A percentile compares a stretch with the other conserved stretches of the same genome.
Conservation (phyloP, 2,888 invertebrate species). For the Sussaba pulchella region DNA sequence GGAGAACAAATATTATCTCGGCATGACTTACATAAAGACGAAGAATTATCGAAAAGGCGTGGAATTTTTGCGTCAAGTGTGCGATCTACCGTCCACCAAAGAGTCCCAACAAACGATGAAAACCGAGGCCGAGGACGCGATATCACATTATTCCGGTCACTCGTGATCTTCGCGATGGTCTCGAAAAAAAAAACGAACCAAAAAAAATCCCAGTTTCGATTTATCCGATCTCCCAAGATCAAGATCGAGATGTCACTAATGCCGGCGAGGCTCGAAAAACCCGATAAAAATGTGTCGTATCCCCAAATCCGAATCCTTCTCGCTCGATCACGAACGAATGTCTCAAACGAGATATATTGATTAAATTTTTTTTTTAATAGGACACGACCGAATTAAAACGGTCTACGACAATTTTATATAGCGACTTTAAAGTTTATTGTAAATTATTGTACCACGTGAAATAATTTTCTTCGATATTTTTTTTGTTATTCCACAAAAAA, state of each 20-base stretch:
- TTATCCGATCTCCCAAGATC: neutral
- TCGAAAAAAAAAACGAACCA: conserved; percentile 13
- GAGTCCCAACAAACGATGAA: conserved; percentile 73
- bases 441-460: conserved; percentile 27
- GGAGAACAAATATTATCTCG: conserved; percentile 86
- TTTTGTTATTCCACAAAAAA: neutral
- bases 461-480: neutral
- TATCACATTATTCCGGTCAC: conserved; percentile 77
- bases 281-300: neutral
- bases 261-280: neutral
- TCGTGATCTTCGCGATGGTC: conserved; percentile 55
- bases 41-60: conserved; percentile 85
- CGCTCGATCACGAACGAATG: neutral
- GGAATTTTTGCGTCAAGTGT: conserved; percentile 83
- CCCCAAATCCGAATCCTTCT: neutral
- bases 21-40: conserved; percentile 86
- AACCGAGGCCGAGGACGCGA: conserved; percentile 75
- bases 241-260: neutral
- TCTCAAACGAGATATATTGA: neutral
- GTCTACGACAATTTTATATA: conserved; percentile 49
- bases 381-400: conserved; percentile 21
- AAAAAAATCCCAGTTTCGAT: conserved; percentile 12
- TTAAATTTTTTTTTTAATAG: conserved; percentile 24
- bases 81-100: conserved; percentile 66
- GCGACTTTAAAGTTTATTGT: conserved; percentile 37